Evolutionary conservation across 2,113 vertebrate genomes (phyloP).

Genomic region (Pomatorhinus ruficollis): DNA sequence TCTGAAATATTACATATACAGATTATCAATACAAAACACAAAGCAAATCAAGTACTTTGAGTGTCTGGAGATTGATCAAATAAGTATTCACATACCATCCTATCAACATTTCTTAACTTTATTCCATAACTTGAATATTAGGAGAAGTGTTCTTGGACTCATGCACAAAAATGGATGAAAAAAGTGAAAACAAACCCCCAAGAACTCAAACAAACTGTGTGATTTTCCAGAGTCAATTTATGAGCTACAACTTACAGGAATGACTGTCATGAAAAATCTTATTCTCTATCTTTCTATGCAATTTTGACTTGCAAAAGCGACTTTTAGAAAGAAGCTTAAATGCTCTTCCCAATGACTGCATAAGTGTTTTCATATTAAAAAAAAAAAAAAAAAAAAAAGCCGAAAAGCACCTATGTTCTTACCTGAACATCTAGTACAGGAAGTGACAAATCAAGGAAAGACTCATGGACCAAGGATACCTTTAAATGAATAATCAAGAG

Average conservation of each 20-base stretch:
- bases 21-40: background rate
- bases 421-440: conserved; percentile 92
- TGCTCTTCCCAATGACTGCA: background rate
- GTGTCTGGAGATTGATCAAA: background rate
- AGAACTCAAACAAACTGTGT: background rate
- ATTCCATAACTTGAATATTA: background rate
- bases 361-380: background rate
- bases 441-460: conserved; percentile 96
- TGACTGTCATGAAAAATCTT: background rate
- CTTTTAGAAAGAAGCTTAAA: background rate
- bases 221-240: background rate
- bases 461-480: conserved; percentile 93
- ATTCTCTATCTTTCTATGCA: background rate
- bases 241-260: background rate
- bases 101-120: background rate
- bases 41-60: background rate
- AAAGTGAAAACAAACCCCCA: background rate
- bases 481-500: conserved; percentile 64
- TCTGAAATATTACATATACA: background rate
- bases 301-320: background rate
- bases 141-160: background rate
- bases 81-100: background rate
- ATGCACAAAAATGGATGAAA: background rate
- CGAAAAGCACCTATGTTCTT: conserved; percentile 40
- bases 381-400: background rate